These are phyloP conservation scores for Agrotis segetum DNA, from an alignment of 2,888 invertebrate species.

Conservation along the genomic window DNA sequence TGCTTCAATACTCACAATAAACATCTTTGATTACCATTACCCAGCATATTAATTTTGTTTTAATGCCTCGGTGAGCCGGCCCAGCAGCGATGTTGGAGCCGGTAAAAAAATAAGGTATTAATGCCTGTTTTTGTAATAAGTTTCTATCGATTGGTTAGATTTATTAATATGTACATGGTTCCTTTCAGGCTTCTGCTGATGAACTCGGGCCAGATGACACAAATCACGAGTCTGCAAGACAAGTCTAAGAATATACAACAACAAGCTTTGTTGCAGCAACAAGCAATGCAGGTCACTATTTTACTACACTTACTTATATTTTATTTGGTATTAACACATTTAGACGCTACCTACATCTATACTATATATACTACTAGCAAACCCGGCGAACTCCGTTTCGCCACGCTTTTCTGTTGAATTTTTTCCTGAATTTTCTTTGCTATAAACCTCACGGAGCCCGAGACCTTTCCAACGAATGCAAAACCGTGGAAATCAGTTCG, in stretches of 20 bases:
- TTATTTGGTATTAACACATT: background rate
- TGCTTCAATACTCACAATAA: conserved; percentile 9
- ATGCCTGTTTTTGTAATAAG: background rate
- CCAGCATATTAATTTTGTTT: conserved; percentile 9
- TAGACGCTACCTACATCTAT: too few species aligned
- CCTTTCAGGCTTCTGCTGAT: conserved; percentile 89
- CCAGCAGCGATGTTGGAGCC: conserved; percentile 16
- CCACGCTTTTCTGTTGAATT: too few species aligned
- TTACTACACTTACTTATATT: conserved; percentile 14
- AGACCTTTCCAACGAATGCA: too few species aligned
- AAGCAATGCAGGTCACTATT: conserved; percentile 79
- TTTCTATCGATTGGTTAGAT: background rate
- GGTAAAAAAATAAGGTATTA: conserved; percentile 1
- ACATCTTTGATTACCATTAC: background rate
- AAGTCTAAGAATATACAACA: conserved; percentile 90
- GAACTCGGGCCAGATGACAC: conserved; percentile 91
- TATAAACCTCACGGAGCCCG: too few species aligned
- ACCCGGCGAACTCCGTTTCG: too few species aligned
- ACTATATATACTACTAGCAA: too few species aligned
- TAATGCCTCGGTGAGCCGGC: conserved; percentile 21
- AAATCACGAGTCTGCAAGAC: conserved; percentile 85
- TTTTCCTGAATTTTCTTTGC: too few species aligned
- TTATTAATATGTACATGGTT: background rate
- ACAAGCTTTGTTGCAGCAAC: conserved; percentile 82
- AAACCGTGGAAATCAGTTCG: too few species aligned